phyloP scores from a whole-genome alignment of 2,888 invertebrate species.

The Lapara coniferarum region DNA sequence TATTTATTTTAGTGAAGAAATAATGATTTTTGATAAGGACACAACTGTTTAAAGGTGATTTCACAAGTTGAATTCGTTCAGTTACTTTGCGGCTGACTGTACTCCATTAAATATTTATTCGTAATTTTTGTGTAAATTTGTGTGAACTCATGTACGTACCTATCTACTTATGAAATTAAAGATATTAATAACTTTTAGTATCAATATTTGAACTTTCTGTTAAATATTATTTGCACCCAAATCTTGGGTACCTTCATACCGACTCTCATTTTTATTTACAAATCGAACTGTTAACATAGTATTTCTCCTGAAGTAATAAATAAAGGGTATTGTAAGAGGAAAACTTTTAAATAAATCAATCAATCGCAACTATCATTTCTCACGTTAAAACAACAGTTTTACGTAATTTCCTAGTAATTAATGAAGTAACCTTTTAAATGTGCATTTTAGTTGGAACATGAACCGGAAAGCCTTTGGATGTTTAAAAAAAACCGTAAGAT shows the following conservation, averaged over 20 bases:
- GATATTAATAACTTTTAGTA: too few relatives aligned
- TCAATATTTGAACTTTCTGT: too few relatives aligned
- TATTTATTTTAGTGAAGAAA: too few relatives aligned
- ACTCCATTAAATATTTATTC: too few relatives aligned
- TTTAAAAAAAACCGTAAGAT: background rate
- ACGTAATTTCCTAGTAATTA: background rate
- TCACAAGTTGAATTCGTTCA: too few relatives aligned
- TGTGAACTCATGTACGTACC: too few relatives aligned
- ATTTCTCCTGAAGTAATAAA: background rate
- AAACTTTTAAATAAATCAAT: background rate
- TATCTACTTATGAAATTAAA: too few relatives aligned
- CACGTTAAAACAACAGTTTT: background rate
- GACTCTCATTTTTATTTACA: too few relatives aligned
- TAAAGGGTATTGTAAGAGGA: background rate
- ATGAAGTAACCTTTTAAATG: background rate
- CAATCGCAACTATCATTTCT: background rate
- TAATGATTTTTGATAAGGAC: too few relatives aligned
- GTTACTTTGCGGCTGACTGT: too few relatives aligned
- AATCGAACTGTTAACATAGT: background rate
- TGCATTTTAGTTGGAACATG: background rate
- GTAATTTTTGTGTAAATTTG: too few relatives aligned
- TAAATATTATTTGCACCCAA: background rate
- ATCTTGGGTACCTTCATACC: background rate
- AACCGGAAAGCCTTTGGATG: background rate
- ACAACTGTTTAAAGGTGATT: too few relatives aligned